A percentile compares a stretch with the other conserved stretches of the same genome.
Conservation (phyloP, 2,113 vertebrate species). For the Silurus asotus region DNA sequence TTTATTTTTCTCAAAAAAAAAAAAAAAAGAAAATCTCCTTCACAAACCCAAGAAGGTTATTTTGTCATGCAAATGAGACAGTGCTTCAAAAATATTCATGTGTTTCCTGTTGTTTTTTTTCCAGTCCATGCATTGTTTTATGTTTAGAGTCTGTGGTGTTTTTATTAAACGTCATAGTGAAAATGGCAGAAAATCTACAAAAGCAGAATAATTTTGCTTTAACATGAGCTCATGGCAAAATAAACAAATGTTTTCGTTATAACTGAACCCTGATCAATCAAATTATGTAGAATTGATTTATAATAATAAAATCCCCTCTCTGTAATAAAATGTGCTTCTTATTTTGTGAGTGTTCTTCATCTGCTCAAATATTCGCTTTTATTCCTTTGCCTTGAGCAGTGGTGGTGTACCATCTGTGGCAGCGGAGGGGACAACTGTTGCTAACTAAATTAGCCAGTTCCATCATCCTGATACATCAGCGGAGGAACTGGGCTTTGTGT, state of each 20-base stretch:
- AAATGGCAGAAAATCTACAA: neutral
- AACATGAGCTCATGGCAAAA: neutral
- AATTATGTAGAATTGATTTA: neutral
- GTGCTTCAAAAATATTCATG: slow-evolving; percentile 63
- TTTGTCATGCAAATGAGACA: slow-evolving; percentile 78
- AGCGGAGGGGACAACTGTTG: slow-evolving; percentile 94
- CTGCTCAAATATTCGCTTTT: slow-evolving; percentile 63
- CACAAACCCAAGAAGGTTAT: slow-evolving; percentile 66
- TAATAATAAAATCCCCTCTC: neutral
- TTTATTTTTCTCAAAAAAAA: slow-evolving; percentile 48
- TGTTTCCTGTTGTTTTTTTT: slow-evolving; percentile 59
- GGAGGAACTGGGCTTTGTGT: slow-evolving; percentile 85
- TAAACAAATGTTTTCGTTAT: neutral
- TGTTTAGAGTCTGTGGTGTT: slow-evolving; percentile 22
- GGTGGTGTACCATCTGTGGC: slow-evolving; percentile 86
- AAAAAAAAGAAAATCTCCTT: slow-evolving; percentile 17
- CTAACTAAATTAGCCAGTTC: slow-evolving; percentile 96
- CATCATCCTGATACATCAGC: slow-evolving; percentile 93
- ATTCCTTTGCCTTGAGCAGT: slow-evolving; percentile 82
- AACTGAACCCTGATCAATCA: neutral
- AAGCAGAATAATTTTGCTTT: slow-evolving; percentile 16
- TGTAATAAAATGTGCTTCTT: neutral
- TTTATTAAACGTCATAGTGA: slow-evolving; percentile 20
- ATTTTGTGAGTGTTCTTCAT: slow-evolving; percentile 34
- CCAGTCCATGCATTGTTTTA: slow-evolving; percentile 61